phyloP scores from a whole-genome alignment of 2,888 invertebrate genomes.

The Eilema sororculum region DNA sequence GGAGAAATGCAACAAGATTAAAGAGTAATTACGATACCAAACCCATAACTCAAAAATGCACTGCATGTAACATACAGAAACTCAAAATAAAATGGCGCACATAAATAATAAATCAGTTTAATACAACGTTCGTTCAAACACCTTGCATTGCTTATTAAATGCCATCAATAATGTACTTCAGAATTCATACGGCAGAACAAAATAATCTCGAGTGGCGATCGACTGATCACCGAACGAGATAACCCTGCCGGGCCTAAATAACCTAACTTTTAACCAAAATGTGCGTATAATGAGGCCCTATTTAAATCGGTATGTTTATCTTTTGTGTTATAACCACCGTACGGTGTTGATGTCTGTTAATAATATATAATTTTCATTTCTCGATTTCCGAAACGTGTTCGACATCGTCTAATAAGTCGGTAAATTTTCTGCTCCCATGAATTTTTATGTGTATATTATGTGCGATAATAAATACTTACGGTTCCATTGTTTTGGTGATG shows the following conservation, averaged over 20 bases:
- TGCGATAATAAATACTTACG: conserved; percentile 60
- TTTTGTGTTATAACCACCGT: conserved; percentile 83
- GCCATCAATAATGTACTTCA: conserved; percentile 51
- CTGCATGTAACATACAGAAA: background rate
- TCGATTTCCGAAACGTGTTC: conserved; percentile 81
- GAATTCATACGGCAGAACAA: conserved; percentile 65
- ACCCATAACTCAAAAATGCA: background rate
- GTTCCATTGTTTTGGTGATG: conserved; percentile 58
- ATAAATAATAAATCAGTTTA: conserved; percentile 24
- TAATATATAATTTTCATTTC: conserved; percentile 83
- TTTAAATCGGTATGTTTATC: conserved; percentile 85
- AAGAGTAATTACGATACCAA: background rate
- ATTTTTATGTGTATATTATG: conserved; percentile 71
- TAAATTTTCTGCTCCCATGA: conserved; percentile 74
- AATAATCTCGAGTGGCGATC: conserved; percentile 77
- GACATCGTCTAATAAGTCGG: conserved; percentile 76
- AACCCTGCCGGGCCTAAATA: conserved; percentile 75
- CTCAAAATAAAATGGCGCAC: background rate
- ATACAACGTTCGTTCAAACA: conserved; percentile 36
- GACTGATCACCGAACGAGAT: conserved; percentile 70
- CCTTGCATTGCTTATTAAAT: conserved; percentile 54
- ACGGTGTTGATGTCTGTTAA: conserved; percentile 84
- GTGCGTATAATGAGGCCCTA: conserved; percentile 81
- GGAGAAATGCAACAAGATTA: background rate
- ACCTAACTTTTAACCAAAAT: conserved; percentile 80